These are phyloP conservation scores for Bruchidius siliquastri DNA, from an alignment of 2,888 invertebrate species.

Conservation along the genomic window DNA sequence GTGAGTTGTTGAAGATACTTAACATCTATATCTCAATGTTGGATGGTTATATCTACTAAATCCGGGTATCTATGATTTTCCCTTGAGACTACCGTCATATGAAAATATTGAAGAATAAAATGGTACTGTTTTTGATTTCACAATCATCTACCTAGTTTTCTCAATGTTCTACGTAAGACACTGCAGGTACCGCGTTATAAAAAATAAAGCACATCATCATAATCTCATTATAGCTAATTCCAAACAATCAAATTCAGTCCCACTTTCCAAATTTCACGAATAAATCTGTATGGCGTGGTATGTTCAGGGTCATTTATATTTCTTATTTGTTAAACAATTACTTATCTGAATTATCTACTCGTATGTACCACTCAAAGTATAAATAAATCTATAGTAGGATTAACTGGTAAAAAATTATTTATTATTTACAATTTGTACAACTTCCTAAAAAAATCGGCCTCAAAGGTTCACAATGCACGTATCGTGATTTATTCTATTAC, in stretches of 20 bases:
- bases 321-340: neutral
- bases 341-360: neutral
- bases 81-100: neutral
- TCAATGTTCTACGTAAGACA: neutral
- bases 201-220: neutral
- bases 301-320: neutral
- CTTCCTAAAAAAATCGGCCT: neutral
- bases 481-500: neutral
- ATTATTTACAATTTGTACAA: constrained; percentile 35
- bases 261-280: neutral
- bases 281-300: neutral
- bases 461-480: constrained; percentile 2
- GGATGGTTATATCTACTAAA: neutral
- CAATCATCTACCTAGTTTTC: neutral
- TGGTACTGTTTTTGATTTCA: neutral
- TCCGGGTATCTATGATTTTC: neutral
- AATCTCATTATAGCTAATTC: neutral
- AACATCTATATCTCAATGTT: neutral
- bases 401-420: constrained; percentile 32
- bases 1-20: too few species aligned
- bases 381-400: constrained; percentile 13
- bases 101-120: neutral
- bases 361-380: constrained; percentile 7
- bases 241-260: neutral
- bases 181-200: neutral